A percentile compares a stretch with the other conserved stretches of the same genome.
These are phyloP conservation scores for Halictus rubicundus DNA, from an alignment of 1,140 invertebrate genomes.

Conservation along the genomic window DNA sequence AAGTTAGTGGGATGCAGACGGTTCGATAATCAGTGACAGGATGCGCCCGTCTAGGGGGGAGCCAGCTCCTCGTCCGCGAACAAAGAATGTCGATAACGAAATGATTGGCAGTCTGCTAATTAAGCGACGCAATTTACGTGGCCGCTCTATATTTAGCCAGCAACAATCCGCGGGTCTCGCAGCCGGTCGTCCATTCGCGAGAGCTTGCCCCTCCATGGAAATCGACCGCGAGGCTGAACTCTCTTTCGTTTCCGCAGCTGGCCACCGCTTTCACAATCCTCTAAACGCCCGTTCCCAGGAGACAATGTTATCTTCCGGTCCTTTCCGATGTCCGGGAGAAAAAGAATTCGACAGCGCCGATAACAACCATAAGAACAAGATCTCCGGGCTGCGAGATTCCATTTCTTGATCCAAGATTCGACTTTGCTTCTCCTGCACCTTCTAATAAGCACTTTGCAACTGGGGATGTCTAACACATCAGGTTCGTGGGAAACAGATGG, in stretches of 20 bases:
- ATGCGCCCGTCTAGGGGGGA: conserved; percentile 55
- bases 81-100: conserved; percentile 67
- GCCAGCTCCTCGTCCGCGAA: conserved; percentile 35
- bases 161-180: conserved; percentile 4
- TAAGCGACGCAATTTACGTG: conserved; percentile 59
- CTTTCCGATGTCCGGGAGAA: not conserved
- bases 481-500: too few relatives aligned
- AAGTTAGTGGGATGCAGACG: conserved; percentile 49
- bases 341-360: not conserved
- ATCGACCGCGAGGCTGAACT: not conserved
- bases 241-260: not conserved
- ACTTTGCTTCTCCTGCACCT: too few relatives aligned
- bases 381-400: not conserved
- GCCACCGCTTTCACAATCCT: not conserved
- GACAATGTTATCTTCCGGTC: not conserved
- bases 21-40: conserved; percentile 61
- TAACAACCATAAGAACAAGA: not conserved
- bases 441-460: too few relatives aligned
- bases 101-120: conserved; percentile 68
- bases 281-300: not conserved
- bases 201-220: not conserved
- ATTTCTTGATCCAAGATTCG: not conserved
- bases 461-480: too few relatives aligned
- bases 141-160: conserved; percentile 57
- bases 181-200: not conserved